A percentile compares a stretch with the other conserved stretches of the same genome.
Conservation (phyloP, 1,140 invertebrate species). For the Penaeus japonicus region DNA sequence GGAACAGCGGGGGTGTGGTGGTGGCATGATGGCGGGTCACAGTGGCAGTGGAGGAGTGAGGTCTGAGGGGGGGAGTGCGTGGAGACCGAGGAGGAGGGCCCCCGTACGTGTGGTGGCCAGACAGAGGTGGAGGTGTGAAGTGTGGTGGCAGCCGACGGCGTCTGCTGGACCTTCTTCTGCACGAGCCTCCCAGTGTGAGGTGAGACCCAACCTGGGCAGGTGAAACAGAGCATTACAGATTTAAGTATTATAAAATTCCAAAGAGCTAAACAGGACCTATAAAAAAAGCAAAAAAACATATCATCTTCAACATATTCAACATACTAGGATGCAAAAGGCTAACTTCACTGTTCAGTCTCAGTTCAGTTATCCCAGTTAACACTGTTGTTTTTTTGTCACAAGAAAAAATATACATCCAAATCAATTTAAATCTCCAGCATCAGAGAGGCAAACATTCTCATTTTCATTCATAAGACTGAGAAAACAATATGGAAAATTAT, state of each 20-base stretch:
- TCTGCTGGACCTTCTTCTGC: conserved; percentile 28
- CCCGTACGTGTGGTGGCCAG: conserved; percentile 41
- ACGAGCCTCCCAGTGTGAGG: conserved; percentile 30
- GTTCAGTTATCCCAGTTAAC: too few relatives aligned
- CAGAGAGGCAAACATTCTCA: too few relatives aligned
- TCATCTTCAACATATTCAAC: too few relatives aligned
- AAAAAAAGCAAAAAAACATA: too few relatives aligned
- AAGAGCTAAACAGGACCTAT: neutral
- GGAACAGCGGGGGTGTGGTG: conserved; percentile 27
- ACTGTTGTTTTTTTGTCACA: too few relatives aligned
- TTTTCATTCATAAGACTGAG: too few relatives aligned
- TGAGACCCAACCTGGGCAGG: conserved; percentile 32
- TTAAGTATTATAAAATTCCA: too few relatives aligned
- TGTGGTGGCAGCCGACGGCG: conserved; percentile 27
- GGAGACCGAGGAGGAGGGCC: conserved; percentile 15
- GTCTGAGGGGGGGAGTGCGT: conserved; percentile 32
- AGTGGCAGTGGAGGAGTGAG: conserved; percentile 31
- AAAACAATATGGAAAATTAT: too few relatives aligned
- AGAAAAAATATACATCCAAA: too few relatives aligned
- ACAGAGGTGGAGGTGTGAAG: conserved; percentile 31
- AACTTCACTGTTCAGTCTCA: too few relatives aligned
- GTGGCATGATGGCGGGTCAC: conserved; percentile 3
- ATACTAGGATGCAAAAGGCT: too few relatives aligned
- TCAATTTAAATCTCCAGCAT: too few relatives aligned
- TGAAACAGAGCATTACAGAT: neutral